Percentiles rank a stretch among this genome's conserved stretches.
Conservation (phyloP, 2,797 vertebrate species). For the Caiman crocodilus region DNA sequence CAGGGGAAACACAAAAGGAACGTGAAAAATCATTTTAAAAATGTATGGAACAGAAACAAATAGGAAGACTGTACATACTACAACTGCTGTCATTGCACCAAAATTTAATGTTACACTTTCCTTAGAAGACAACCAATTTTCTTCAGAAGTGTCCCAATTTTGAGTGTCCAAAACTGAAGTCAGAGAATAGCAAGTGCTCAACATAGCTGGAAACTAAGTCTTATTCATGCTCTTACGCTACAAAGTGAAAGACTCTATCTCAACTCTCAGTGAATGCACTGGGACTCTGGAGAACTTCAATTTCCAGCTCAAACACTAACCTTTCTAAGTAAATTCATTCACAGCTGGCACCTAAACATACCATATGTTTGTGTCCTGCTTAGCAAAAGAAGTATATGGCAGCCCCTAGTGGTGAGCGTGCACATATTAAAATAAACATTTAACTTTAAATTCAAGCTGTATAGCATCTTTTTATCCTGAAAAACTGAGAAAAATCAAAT, state of each 20-base stretch:
- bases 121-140: neutral
- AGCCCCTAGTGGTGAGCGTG: constrained; percentile 75
- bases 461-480: neutral
- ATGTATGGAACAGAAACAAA: neutral
- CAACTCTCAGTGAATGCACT: neutral
- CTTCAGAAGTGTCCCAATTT: neutral
- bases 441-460: neutral
- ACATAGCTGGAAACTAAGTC: neutral
- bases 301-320: neutral
- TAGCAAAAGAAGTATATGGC: constrained; percentile 35
- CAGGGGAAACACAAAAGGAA: neutral
- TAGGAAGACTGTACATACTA: neutral
- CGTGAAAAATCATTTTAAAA: neutral
- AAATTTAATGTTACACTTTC: neutral
- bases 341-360: neutral
- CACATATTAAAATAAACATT: neutral
- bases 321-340: neutral
- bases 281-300: neutral
- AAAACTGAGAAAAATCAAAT: neutral
- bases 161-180: neutral
- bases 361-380: neutral
- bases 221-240: neutral
- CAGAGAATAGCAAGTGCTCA: neutral
- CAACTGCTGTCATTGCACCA: neutral
- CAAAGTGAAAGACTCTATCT: neutral